phyloP scores from a whole-genome alignment of 2,888 invertebrate species.

The Scotopteryx bipunctaria region DNA sequence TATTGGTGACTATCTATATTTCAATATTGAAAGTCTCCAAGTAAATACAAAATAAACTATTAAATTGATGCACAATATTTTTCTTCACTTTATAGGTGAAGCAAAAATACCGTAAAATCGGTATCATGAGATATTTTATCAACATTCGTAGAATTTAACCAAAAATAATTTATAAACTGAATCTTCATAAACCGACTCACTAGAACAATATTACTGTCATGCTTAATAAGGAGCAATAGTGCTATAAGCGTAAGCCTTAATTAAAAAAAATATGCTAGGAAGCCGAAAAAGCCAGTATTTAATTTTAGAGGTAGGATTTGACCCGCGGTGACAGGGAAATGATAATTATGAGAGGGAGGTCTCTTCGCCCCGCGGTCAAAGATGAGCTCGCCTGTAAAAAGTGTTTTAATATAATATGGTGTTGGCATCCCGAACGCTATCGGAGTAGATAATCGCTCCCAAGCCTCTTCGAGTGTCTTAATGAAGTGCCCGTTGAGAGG shows the following conservation, averaged over 20 bases:
- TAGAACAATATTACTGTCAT: not conserved
- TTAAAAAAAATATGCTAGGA: not conserved
- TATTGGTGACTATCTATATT: not conserved
- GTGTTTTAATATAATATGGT: constrained; percentile 69
- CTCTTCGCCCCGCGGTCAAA: constrained; percentile 54
- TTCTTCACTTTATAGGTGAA: too few species aligned
- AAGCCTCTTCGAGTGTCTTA: constrained; percentile 70
- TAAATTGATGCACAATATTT: too few species aligned
- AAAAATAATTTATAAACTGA: too few species aligned
- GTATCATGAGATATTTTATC: too few species aligned
- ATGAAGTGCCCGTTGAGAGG: constrained; percentile 69
- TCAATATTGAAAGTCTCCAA: too few species aligned
- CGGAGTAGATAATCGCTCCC: constrained; percentile 69
- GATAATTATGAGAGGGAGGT: constrained; percentile 68
- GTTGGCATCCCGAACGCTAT: constrained; percentile 68
- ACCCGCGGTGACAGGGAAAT: constrained; percentile 60
- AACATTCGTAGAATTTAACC: too few species aligned
- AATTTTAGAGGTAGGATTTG: constrained; percentile 38
- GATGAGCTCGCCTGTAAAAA: constrained; percentile 57
- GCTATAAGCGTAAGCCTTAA: not conserved
- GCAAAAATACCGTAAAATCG: too few species aligned
- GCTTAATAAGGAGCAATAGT: not conserved
- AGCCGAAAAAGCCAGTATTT: not conserved
- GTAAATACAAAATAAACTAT: too few species aligned
- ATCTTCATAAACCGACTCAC: constrained; percentile 12